Evolutionary conservation across 2,113 vertebrate species (phyloP), one percentile per base, ranked within the genome.

Genomic region (Mastomys natalensis): DNA sequence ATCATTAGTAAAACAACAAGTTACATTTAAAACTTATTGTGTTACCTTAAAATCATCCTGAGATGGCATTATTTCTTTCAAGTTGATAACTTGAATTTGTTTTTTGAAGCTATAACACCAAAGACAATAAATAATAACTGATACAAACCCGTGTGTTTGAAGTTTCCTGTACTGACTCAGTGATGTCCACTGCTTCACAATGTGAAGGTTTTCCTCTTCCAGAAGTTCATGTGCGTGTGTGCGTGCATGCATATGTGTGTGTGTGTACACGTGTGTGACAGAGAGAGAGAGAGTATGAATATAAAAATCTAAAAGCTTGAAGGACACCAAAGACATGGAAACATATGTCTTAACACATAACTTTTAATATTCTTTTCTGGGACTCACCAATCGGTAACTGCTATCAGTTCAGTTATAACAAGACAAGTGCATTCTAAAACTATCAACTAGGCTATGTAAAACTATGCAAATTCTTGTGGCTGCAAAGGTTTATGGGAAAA

Each of bases 1-100:
- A 58, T 97, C 93, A 96, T 98, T 98, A 99, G 96, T 94, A 95
- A 98, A 98, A 96, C 93, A 98, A 73, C 21, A 98, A 95, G 84
- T 95, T 77, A 96, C 66, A 86, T 72, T 80, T 68, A 68, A 90
- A 89, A 82, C 48, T 73, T 78, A 74, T 51, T 78, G 77, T 82
- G 55, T 89, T 40, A 58, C 0, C 10, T 91, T 55, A 94, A 91
- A 87, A 95, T 10, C 91, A 87, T 73, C 60, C 34, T 84, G 55
- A 89, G 72, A 82, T 37, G 21, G 73, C 12, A n/a, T 96, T 90
- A 85, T 90, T 66, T 81, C 64, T 92, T 37, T 82, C 68, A 81
- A n/a, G 86, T 12, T 60, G 53, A 94, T 64, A 34, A 60, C 64
- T 58, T 86, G 16, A 78, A 48, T 68, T 31, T 51, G 86, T 86